These are phyloP conservation scores for Manis pentadactyla DNA, from an alignment of 2,797 vertebrate genomes.

Conservation along the genomic window DNA sequence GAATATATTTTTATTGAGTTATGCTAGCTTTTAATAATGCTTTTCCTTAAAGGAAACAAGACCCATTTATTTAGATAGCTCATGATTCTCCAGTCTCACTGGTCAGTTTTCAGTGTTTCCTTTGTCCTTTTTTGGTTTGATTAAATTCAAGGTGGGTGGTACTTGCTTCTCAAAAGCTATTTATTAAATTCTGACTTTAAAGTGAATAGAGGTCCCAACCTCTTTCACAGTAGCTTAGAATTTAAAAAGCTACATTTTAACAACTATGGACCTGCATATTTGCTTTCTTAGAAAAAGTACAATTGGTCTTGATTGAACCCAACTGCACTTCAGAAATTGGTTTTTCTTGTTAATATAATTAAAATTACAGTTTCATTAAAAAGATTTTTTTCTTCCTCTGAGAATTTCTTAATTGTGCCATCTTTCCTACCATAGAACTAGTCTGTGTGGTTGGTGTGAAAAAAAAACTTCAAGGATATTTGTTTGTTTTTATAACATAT, in stretches of 20 bases:
- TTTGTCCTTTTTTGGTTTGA: slow-evolving; percentile 12
- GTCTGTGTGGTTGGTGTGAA: background rate
- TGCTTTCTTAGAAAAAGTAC: slow-evolving; percentile 38
- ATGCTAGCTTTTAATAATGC: background rate
- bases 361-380: background rate
- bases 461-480: background rate
- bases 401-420: slow-evolving; percentile 13
- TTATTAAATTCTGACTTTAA: slow-evolving; percentile 55
- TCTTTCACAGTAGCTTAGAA: slow-evolving; percentile 19
- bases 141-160: slow-evolving; percentile 39
- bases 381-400: background rate
- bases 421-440: background rate
- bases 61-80: slow-evolving; percentile 29
- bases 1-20: slow-evolving; percentile 30
- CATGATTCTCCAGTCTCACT: background rate
- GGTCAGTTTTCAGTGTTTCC: slow-evolving; percentile 5
- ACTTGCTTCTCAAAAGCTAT: background rate
- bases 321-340: slow-evolving; percentile 49
- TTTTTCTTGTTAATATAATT: slow-evolving; percentile 49
- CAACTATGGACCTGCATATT: background rate
- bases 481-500: background rate
- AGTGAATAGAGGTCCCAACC: background rate
- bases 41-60: slow-evolving; percentile 50
- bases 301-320: slow-evolving; percentile 12
- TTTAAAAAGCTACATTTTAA: background rate